Percentiles rank a stretch among this genome's conserved stretches.
phyloP scores from a whole-genome alignment of 2,113 vertebrate genomes.

The Stigmatopora argus region DNA sequence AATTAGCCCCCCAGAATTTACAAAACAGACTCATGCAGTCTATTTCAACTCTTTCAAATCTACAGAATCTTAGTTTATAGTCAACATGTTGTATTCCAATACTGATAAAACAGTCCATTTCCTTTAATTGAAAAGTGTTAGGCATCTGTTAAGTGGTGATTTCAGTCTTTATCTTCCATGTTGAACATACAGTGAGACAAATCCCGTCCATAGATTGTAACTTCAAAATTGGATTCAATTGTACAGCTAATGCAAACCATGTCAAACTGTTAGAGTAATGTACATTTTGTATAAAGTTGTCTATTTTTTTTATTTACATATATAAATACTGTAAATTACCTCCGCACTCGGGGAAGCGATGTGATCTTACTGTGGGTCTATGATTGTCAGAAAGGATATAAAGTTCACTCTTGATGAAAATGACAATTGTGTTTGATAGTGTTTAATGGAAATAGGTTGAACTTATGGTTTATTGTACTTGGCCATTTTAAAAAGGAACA shows the following conservation, averaged over 20 bases:
- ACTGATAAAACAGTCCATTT: neutral
- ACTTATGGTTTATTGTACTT: neutral
- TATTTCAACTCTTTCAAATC: slow-evolving; percentile 8
- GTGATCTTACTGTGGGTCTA: slow-evolving; percentile 46
- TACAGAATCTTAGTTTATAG: neutral
- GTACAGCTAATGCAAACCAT: slow-evolving; percentile 58
- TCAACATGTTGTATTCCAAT: slow-evolving; percentile 3
- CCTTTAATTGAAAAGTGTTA: slow-evolving; percentile 3
- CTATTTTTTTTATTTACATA: slow-evolving; percentile 16
- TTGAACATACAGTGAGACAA: slow-evolving; percentile 28
- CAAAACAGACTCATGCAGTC: neutral
- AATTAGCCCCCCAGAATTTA: slow-evolving; percentile 21
- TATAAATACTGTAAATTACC: slow-evolving; percentile 47
- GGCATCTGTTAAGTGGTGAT: slow-evolving; percentile 17
- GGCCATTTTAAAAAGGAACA: neutral
- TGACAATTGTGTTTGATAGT: slow-evolving; percentile 49
- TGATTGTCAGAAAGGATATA: slow-evolving; percentile 49
- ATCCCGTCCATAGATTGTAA: slow-evolving; percentile 24
- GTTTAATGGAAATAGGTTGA: slow-evolving; percentile 37
- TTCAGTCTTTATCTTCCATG: slow-evolving; percentile 12
- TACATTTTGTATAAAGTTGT: slow-evolving; percentile 62
- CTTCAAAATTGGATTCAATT: slow-evolving; percentile 52
- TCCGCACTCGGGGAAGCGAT: slow-evolving; percentile 41
- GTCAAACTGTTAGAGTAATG: slow-evolving; percentile 65
- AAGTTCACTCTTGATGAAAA: slow-evolving; percentile 35